Percentiles rank a stretch among this genome's conserved stretches.
phyloP scores from a whole-genome alignment of 2,888 invertebrate species.

The Drosophila putrida region DNA sequence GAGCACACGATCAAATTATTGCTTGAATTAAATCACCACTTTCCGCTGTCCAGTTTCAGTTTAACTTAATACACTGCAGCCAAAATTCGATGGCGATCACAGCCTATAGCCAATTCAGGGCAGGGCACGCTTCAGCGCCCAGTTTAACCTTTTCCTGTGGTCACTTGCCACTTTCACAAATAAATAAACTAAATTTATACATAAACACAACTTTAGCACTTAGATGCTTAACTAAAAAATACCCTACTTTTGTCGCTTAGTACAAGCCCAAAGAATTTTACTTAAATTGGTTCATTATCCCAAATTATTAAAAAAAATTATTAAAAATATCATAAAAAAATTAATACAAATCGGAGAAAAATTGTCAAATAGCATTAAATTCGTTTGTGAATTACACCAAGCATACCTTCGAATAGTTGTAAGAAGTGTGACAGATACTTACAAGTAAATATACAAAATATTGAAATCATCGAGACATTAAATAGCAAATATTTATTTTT shows the following conservation, averaged over 20 bases:
- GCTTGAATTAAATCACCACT: conserved; percentile 30
- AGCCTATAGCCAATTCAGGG: conserved; percentile 22
- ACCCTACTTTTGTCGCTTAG: conserved; percentile 17
- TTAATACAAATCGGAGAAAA: no score
- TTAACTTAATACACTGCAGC: conserved; percentile 31
- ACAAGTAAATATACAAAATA: background rate
- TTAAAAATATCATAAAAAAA: no score
- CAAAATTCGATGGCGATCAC: conserved; percentile 21
- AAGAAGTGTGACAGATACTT: conserved; percentile 1
- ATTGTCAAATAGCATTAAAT: no score
- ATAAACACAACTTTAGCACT: background rate
- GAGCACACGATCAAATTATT: conserved; percentile 27
- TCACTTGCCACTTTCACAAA: conserved; percentile 79
- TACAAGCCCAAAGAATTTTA: no score
- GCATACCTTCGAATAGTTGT: no score
- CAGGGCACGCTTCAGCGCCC: conserved; percentile 69
- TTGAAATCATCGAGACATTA: conserved; percentile 1
- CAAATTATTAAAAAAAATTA: no score
- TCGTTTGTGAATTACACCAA: no score
- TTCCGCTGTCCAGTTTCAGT: conserved; percentile 11
- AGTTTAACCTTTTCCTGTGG: conserved; percentile 75
- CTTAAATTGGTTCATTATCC: no score
- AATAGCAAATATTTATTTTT: conserved; percentile 66
- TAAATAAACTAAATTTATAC: conserved; percentile 43
- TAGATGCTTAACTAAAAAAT: conserved; percentile 3